These are phyloP conservation scores for Marisa cornuarietis DNA, from an alignment of 1,140 invertebrate genomes.

Conservation along the genomic window DNA sequence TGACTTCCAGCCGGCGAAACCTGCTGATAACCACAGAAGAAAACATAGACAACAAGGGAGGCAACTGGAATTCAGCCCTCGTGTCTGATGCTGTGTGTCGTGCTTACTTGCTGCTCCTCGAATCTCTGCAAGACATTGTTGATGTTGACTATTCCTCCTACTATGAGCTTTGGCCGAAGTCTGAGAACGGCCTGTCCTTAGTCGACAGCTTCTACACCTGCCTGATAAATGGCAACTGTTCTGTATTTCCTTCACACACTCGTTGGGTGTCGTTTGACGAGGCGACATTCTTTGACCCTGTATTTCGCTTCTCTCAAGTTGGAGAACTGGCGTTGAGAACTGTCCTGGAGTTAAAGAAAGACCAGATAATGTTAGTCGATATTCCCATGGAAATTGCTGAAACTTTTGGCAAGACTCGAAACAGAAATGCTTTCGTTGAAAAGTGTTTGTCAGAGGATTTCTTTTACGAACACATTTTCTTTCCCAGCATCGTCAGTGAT, in stretches of 20 bases:
- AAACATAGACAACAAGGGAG: slow-evolving; percentile 24
- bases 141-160: neutral
- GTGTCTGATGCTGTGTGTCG: neutral
- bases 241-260: neutral
- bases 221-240: neutral
- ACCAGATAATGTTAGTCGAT: neutral
- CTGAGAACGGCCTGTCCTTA: neutral
- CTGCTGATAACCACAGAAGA: slow-evolving; percentile 27
- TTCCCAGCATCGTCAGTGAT: neutral
- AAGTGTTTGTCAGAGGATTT: neutral
- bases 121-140: neutral
- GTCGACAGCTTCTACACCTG: slow-evolving; percentile 6
- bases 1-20: slow-evolving; percentile 38
- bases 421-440: neutral
- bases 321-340: neutral
- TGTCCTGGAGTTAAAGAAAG: neutral
- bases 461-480: slow-evolving; percentile 20
- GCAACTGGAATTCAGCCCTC: slow-evolving; percentile 8
- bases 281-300: slow-evolving; percentile 3
- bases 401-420: neutral
- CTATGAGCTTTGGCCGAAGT: slow-evolving; percentile 1
- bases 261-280: slow-evolving; percentile 7
- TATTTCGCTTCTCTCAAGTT: neutral
- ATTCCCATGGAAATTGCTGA: neutral
- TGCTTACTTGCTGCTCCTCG: slow-evolving; percentile 17